Evolutionary conservation across 2,113 vertebrate genomes (phyloP), one percentile per base, ranked within the genome.

Genomic region (Oriolus oriolus): DNA sequence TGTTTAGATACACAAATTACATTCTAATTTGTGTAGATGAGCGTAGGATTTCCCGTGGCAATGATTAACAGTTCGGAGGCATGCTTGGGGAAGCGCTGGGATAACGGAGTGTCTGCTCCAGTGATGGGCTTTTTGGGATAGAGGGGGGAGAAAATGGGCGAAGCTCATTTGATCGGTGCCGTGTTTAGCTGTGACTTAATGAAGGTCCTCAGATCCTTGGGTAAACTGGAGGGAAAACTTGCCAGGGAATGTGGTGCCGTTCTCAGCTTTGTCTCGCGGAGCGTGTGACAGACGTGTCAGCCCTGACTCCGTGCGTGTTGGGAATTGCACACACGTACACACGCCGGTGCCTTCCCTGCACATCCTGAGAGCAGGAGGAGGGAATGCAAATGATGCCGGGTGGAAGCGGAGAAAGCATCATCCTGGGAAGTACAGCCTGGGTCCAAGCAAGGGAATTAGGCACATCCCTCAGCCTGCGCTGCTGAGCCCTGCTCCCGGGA

Each of bases 241-340:
- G 78, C 85, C 70, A 9, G 85, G 5, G 78, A 71, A 73, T 4
- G 7, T 10, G 83, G 61, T 65, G 87, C 60, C 66, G 0, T 83
- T 92, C 90, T 88, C 94, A 95, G 94, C 94, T 90, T 93, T 56
- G 96, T 94, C 95, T 97, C 7, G 5, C 95, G 45, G 70, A 82
- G 69, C 85, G 16, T 86, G 83, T 75, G 89, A 75, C 76, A 91
- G 89, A 91, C 89, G 49, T 76, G 94, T 68, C 75, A 85, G 94
- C 52, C 57, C 70, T 1, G 44, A 85, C 75, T 61, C 73, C 8
- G 30, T 1, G 50, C 4, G 60, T 14, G 93, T 28, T 41, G 92
- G 30, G 49, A 14, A 37, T 75, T 41, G 74, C 95, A 49, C 61
- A 26, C 95, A 61, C 31, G 28, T 56, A 41, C 61, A 3, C 4